These are phyloP conservation scores for Schizotus pectinicornis DNA, from an alignment of 2,888 invertebrate species.

Conservation along the genomic window DNA sequence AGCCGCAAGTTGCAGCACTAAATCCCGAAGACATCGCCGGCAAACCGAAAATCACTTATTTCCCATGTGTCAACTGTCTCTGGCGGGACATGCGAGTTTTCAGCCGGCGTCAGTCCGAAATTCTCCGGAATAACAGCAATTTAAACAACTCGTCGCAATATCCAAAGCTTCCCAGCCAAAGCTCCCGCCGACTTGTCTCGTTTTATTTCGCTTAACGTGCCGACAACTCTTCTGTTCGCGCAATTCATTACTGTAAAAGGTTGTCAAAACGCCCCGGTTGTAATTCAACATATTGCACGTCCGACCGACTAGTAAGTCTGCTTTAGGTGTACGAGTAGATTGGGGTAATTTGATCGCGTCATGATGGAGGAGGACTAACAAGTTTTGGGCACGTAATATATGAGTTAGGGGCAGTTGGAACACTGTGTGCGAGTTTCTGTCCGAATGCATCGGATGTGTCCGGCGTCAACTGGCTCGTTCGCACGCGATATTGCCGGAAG, in stretches of 20 bases:
- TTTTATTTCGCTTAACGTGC: conserved; percentile 4
- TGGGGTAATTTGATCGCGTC: conserved; percentile 20
- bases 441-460: conserved; percentile 1
- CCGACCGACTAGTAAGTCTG: conserved; percentile 24
- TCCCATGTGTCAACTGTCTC: conserved; percentile 24
- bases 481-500: conserved; percentile 3
- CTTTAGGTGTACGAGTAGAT: conserved; percentile 17
- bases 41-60: conserved; percentile 21
- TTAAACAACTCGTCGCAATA: conserved; percentile 17
- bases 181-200: conserved; percentile 3
- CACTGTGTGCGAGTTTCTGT: conserved; percentile 3
- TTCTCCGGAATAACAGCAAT: conserved; percentile 14
- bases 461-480: neutral
- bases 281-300: conserved; percentile 20
- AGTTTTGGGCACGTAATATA: conserved; percentile 27
- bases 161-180: neutral
- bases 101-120: neutral
- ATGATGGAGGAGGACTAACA: conserved; percentile 1
- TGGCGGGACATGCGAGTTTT: conserved; percentile 13
- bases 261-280: conserved; percentile 9
- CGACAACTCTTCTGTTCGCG: neutral
- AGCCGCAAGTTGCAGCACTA: too few relatives aligned
- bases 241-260: conserved; percentile 3
- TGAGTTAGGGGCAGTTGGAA: conserved; percentile 21
- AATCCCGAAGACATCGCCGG: conserved; percentile 2